Percentiles rank a stretch among this genome's conserved stretches.
These are phyloP conservation scores for Poecilia latipinna DNA, from an alignment of 2,113 vertebrate genomes.

Conservation along the genomic window DNA sequence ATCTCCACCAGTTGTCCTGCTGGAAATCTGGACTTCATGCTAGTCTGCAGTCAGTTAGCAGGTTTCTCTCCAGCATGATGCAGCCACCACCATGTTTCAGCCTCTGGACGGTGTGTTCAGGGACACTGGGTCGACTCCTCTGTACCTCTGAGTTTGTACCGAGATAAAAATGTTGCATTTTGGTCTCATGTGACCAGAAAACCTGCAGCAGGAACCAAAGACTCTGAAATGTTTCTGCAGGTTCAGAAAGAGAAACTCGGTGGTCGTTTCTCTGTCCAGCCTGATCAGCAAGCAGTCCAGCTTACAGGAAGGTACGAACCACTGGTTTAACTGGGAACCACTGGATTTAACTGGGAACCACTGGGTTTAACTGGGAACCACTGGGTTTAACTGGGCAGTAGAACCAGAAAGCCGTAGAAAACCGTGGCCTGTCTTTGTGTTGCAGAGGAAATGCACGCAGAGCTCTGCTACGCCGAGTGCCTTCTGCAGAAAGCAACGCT, in stretches of 20 bases:
- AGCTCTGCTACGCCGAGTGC: constrained; percentile 97
- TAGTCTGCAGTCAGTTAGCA: no score
- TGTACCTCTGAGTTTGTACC: no score
- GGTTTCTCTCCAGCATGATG: no score
- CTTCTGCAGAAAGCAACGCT: constrained; percentile 95
- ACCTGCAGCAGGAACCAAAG: background rate
- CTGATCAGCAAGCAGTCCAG: constrained; percentile 88
- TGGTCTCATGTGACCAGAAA: no score
- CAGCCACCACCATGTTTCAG: no score
- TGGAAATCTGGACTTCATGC: no score
- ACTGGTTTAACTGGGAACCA: background rate
- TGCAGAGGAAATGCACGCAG: constrained; percentile 97
- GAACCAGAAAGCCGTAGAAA: background rate
- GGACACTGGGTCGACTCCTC: no score
- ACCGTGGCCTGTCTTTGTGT: constrained; percentile 12
- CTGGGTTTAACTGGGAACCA: no score
- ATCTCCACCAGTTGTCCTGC: no score
- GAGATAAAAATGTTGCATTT: no score
- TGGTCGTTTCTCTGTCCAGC: constrained; percentile 91
- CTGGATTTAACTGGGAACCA: no score
- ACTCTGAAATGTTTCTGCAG: constrained; percentile 66
- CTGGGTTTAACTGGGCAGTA: constrained; percentile 1
- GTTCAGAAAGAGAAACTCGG: constrained; percentile 89
- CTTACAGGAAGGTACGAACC: constrained; percentile 86
- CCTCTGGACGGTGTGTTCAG: no score